A percentile compares a stretch with the other conserved stretches of the same genome.
Conservation (phyloP, 2,888 invertebrate genomes). For the Trichopoda pennipes region DNA sequence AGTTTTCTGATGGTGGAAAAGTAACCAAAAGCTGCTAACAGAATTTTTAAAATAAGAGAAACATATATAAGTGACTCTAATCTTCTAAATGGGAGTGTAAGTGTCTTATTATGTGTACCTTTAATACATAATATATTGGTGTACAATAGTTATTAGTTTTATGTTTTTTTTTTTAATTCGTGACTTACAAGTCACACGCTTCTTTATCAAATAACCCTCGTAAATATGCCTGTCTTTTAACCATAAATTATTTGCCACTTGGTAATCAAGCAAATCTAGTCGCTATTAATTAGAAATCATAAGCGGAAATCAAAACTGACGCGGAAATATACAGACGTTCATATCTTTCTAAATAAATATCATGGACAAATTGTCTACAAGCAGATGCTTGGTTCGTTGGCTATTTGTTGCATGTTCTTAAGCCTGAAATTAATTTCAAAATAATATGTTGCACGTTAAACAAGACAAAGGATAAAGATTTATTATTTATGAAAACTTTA, state of each 20-base stretch:
- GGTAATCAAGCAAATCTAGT: slow-evolving; percentile 52
- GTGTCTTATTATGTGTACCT: no score
- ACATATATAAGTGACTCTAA: no score
- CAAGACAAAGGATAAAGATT: slow-evolving; percentile 55
- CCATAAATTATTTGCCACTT: slow-evolving; percentile 19
- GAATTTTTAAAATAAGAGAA: no score
- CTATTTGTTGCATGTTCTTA: slow-evolving; percentile 29
- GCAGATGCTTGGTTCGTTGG: slow-evolving; percentile 1
- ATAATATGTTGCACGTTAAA: slow-evolving; percentile 57
- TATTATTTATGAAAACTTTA: slow-evolving; percentile 54
- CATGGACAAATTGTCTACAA: slow-evolving; percentile 38
- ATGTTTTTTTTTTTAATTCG: no score
- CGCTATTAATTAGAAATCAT: slow-evolving; percentile 59
- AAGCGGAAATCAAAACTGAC: slow-evolving; percentile 55
- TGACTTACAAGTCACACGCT: no score
- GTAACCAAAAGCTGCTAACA: no score
- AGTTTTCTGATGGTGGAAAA: no score
- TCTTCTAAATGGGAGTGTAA: no score
- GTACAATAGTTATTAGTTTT: no score
- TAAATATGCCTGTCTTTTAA: slow-evolving; percentile 8
- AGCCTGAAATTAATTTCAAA: slow-evolving; percentile 49
- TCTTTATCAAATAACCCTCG: slow-evolving; percentile 16
- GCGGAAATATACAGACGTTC: slow-evolving; percentile 46
- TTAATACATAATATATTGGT: no score
- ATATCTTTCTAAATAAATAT: not conserved